Evolutionary conservation across 2,888 invertebrate genomes (phyloP), one percentile per base, ranked within the genome.

Genomic region (Rambutsinella grinnellia): DNA sequence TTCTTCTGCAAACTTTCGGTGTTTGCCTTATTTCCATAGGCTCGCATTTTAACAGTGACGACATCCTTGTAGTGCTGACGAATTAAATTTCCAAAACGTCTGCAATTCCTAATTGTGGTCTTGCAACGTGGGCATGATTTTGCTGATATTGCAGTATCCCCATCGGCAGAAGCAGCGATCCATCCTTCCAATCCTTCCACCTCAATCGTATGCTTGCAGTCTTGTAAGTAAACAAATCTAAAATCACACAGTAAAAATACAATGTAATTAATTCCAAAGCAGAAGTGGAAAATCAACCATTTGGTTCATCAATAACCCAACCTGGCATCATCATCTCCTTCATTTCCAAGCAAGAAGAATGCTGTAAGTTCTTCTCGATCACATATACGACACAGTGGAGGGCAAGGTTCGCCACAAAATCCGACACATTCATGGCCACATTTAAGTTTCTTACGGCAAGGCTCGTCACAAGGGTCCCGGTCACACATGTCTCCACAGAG

Each of bases 391-490:
- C 93, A 93, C 63, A 90, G 83, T 36, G 85, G 85, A 17, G 91
- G 91, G 85, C 92, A 93, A 10, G 88, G 88, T 85, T 93, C 93
- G n/a, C 92, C 92, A 87, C 93, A 93, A 62, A 92, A 88, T 15
- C 93, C 88, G 87, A 84, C 78, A 79, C 88, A 89, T 0, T 65
- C 68, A 82, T 88, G 88, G 0, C 87, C 87, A 83, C 88, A 88
- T 5, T 77, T 60, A 17, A 87, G 83, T 10, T 61, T 80, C 51
- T 78, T 70, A 2, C 66, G 63, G 46, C 88, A 88, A 3, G 86
- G 85, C 57, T 84, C 81, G 47, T 85, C 68, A 66, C 87, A 87
- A 0, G 84, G 83, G 3, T 76, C 81, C 26, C 87, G 84, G 56
- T 86, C 83, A 76, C 88, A 89, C 0, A 85, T 83, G 74, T 87